Conservation (phyloP, 2,113 vertebrate genomes). For the Nesogale talazaci region DNA sequence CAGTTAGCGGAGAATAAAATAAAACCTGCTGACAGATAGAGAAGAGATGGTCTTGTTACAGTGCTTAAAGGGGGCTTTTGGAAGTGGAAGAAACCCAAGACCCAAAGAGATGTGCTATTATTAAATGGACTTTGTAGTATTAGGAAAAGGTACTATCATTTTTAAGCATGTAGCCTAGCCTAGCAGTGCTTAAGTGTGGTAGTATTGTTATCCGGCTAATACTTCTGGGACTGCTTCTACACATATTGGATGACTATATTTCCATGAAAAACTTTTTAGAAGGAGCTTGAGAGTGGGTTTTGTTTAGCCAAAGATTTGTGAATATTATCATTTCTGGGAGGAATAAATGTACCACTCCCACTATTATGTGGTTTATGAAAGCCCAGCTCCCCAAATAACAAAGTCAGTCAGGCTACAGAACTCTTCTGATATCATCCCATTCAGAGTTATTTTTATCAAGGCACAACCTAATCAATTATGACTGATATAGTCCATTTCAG, state of each 20-base stretch:
- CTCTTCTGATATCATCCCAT: neutral
- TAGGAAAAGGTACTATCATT: neutral
- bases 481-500: neutral
- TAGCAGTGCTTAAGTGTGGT: neutral
- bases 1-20: neutral
- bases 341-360: neutral
- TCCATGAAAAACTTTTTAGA: neutral
- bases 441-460: neutral
- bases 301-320: neutral
- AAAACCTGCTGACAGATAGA: neutral
- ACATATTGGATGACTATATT: neutral
- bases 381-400: neutral
- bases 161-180: too few relatives aligned
- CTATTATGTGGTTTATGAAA: fast-evolving
- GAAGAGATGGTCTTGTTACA: neutral
- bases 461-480: neutral
- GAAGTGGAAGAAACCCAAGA: neutral
- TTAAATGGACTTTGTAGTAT: neutral
- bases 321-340: neutral
- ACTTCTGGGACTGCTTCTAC: neutral
- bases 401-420: neutral
- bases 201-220: neutral
- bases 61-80: neutral
- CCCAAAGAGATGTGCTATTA: neutral
- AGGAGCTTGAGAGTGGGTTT: too few relatives aligned